Conservation (phyloP, 2,888 invertebrate genomes). For the Pomacea canaliculata region DNA sequence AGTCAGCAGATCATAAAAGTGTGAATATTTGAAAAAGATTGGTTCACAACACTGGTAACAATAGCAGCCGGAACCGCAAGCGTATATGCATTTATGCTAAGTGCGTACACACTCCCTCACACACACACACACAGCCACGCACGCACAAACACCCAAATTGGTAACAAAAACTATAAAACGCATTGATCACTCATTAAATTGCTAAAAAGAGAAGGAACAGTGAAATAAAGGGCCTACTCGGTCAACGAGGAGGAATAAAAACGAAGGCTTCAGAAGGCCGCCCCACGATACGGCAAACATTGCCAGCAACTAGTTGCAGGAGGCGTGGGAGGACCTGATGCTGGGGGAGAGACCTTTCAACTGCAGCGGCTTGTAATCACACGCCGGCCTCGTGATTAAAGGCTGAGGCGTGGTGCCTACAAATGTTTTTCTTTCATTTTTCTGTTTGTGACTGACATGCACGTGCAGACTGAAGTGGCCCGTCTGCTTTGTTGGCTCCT, state of each 20-base stretch:
- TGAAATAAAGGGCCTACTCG: neutral
- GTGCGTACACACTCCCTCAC: neutral
- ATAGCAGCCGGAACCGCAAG: neutral
- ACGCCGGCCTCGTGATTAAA: no score
- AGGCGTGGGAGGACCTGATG: no score
- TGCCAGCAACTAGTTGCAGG: no score
- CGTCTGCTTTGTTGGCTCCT: no score
- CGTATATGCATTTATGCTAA: no score
- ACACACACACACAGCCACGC: neutral
- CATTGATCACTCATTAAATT: neutral
- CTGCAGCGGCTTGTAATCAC: no score
- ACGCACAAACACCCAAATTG: neutral
- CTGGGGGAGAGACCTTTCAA: no score
- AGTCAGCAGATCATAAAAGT: neutral
- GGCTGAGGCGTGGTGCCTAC: no score
- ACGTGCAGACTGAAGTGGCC: no score
- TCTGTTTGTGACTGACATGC: no score
- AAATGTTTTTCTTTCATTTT: no score
- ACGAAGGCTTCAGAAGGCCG: neutral
- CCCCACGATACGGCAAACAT: neutral
- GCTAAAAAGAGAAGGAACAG: no score
- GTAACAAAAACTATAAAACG: neutral
- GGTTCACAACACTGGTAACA: neutral
- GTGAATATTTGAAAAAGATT: neutral
- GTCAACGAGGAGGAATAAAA: neutral